Base-by-base conservation (phyloP, 2,113 vertebrate genomes). In the Dipodomys merriami region DNA sequence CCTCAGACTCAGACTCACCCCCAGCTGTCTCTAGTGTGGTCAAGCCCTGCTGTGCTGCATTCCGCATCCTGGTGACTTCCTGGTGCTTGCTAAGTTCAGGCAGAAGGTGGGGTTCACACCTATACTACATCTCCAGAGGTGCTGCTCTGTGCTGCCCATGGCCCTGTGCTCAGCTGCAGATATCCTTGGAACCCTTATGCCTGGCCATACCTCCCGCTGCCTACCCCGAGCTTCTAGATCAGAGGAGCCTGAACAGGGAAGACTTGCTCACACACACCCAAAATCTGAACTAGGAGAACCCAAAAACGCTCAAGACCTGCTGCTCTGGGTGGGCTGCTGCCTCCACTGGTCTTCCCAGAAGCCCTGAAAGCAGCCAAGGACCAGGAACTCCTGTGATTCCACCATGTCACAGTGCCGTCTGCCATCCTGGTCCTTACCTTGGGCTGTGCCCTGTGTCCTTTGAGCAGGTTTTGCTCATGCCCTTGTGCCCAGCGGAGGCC, bases 241-340 rank as follows among this genome's bases (percentile, higher is more conserved):
- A 57, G 53, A 57, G 53, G 53, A 57, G 53, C 4, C 53, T 16
- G 12, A 13, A 16, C 53, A 57, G 16, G 53, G 15, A 57, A 57
- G 53, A 13, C 53, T 13, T 57, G 13, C 53, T 57, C 53, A 22
- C 15, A 5, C 4, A 35, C 68, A 6, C 13, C 16, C 53, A 57
- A 4, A 13, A 57, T 57, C 44, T 1, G 39, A 65, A 1, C 10
- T 2, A 1, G 0, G 22, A 29, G 30, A 6, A 44, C 35, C 46
- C 0, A 18, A 10, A 35, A 5, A 9, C 2, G 1, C 25, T 22
- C 0, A 1, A 65, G 1, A 6, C 62, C 22, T 27, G 16, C 44
- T 10, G 0, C 6, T 12, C 30, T 12, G 2, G 2, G 29, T 1
- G 6, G 49, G 74, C 57, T 44, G 7, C 60, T 20, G 8, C 7